Evolutionary conservation across 2,113 vertebrate genomes (phyloP).

Genomic region (Meleagris gallopavo): DNA sequence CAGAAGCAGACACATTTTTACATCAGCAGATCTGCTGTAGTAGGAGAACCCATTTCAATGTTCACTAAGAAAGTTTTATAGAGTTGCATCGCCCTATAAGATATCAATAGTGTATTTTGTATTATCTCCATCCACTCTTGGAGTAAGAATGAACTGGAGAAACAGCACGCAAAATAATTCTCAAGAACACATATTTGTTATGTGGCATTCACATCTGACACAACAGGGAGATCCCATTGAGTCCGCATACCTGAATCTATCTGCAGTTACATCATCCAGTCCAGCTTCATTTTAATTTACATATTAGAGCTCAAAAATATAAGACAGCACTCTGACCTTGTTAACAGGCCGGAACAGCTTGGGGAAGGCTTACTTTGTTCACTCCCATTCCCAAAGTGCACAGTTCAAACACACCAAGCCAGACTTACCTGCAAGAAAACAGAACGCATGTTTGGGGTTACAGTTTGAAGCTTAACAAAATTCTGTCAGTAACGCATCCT

Average conservation of each 20-base stretch:
- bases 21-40: neutral
- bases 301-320: neutral
- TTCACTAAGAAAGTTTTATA: neutral
- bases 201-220: neutral
- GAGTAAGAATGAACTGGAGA: neutral
- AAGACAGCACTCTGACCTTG: conserved; percentile 46
- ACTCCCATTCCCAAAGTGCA: conserved; percentile 51
- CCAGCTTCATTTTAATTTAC: neutral
- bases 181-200: neutral
- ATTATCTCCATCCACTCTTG: neutral
- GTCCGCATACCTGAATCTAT: neutral
- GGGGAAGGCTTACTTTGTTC: conserved; percentile 75
- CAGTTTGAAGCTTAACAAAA: neutral
- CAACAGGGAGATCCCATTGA: neutral
- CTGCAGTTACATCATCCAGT: neutral
- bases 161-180: neutral
- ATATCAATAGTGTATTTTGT: neutral
- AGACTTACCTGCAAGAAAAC: conserved; percentile 79
- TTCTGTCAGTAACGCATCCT: neutral
- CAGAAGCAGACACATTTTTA: neutral
- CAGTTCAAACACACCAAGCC: conserved; percentile 47
- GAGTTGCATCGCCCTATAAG: neutral
- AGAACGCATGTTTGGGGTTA: conserved; percentile 63
- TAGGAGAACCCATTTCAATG: neutral
- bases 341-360: conserved; percentile 50